Conservation (phyloP, 2,113 vertebrate genomes). For the Pseudonaja textilis region DNA sequence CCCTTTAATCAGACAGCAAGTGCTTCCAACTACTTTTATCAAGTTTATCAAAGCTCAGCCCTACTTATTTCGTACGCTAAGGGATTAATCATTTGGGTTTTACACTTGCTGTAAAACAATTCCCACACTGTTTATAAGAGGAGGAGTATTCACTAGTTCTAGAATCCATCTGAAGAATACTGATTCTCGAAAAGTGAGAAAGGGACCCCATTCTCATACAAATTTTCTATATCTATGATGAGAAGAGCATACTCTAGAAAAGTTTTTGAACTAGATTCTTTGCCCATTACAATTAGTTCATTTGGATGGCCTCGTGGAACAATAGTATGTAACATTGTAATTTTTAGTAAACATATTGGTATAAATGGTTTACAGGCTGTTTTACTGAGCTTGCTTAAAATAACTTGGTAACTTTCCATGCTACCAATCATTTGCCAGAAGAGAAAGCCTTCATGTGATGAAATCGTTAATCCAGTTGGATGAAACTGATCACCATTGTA, state of each 20-base stretch:
- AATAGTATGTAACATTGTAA: neutral
- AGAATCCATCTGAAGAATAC: neutral
- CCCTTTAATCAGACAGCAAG: neutral
- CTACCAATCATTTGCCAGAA: neutral
- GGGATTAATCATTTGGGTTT: neutral
- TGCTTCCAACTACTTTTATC: neutral
- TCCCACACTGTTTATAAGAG: neutral
- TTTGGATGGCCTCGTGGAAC: neutral
- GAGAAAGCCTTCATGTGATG: neutral
- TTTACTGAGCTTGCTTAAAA: neutral
- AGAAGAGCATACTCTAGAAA: neutral
- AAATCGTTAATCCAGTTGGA: neutral
- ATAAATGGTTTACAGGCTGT: neutral
- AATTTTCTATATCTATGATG: neutral
- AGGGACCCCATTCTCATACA: neutral
- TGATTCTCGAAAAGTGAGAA: neutral
- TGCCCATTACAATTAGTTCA: neutral
- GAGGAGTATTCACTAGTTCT: neutral
- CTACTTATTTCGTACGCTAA: neutral
- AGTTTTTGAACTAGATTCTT: neutral
- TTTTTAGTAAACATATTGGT: neutral
- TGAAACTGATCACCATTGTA: neutral
- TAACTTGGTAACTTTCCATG: neutral
- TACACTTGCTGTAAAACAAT: neutral
- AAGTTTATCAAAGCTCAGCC: neutral